These are phyloP conservation scores for Tetramorium alpestre DNA, from an alignment of 1,140 invertebrate species.

Conservation along the genomic window DNA sequence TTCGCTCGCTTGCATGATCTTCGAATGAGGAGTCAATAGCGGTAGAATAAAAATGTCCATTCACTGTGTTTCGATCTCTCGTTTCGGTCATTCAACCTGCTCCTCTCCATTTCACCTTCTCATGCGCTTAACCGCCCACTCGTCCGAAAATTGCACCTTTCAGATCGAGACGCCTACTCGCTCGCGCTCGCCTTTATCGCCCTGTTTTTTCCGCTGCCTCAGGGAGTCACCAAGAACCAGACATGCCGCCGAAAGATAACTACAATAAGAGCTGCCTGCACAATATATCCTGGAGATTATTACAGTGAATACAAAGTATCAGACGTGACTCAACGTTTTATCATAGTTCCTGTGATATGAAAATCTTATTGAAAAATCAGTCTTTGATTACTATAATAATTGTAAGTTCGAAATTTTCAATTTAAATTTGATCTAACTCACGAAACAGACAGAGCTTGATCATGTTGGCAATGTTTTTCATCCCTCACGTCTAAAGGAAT, in stretches of 20 bases:
- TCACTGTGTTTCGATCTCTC: constrained; percentile 42
- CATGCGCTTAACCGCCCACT: constrained; percentile 66
- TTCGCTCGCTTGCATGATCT: constrained; percentile 16
- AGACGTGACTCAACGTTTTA: not conserved
- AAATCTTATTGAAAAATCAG: not conserved
- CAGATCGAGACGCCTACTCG: constrained; percentile 71
- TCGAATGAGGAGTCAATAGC: constrained; percentile 13
- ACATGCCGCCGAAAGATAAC: constrained; percentile 58
- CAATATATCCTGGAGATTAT: constrained; percentile 18
- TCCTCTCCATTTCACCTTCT: constrained; percentile 31
- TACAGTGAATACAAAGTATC: not conserved
- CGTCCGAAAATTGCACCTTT: constrained; percentile 70
- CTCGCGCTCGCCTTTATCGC: constrained; percentile 65
- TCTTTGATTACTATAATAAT: not conserved
- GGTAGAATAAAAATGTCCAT: constrained; percentile 65
- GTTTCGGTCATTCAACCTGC: constrained; percentile 67
- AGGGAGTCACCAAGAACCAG: constrained; percentile 69
- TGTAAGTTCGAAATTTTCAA: not conserved
- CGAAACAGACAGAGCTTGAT: not conserved
- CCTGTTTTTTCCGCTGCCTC: constrained; percentile 59
- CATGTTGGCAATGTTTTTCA: not conserved
- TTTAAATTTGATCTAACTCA: not conserved
- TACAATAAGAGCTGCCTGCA: constrained; percentile 34
- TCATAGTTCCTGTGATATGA: not conserved
- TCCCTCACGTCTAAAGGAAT: not conserved